These are phyloP conservation scores for Pantelozetes paolii DNA, from an alignment of 2,888 invertebrate species.

Conservation along the genomic window DNA sequence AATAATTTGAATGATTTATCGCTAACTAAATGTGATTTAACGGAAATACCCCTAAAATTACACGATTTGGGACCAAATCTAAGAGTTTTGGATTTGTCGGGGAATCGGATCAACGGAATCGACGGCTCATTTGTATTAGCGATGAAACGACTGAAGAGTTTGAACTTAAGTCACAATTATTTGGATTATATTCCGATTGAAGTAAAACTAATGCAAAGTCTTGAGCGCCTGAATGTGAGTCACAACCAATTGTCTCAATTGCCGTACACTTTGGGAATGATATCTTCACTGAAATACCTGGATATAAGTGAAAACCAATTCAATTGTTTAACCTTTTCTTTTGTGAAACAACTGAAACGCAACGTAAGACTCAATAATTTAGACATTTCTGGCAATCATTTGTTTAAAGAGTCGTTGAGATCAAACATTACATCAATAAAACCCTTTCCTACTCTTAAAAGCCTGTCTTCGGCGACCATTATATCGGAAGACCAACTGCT, in stretches of 20 bases:
- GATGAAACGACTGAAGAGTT: slow-evolving; percentile 5
- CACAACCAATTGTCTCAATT: slow-evolving; percentile 66
- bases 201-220: slow-evolving; percentile 54
- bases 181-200: slow-evolving; percentile 20
- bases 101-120: slow-evolving; percentile 18
- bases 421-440: not conserved
- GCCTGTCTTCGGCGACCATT: not conserved
- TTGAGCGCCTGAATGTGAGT: slow-evolving; percentile 65
- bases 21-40: slow-evolving; percentile 50
- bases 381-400: slow-evolving; percentile 31
- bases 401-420: not conserved
- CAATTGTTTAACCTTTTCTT: slow-evolving; percentile 54
- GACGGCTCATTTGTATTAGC: slow-evolving; percentile 14
- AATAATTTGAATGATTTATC: slow-evolving; percentile 16
- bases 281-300: slow-evolving; percentile 62
- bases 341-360: not conserved
- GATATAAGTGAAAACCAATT: slow-evolving; percentile 64
- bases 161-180: slow-evolving; percentile 23
- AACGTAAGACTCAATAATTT: slow-evolving; percentile 7
- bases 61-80: slow-evolving; percentile 55
- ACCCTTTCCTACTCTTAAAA: not conserved
- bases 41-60: slow-evolving; percentile 68
- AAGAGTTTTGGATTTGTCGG: slow-evolving; percentile 18
- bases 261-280: slow-evolving; percentile 64
- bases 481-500: not conserved